Conservation (phyloP, 2,797 vertebrate species). For the Crypturellus tataupa region DNA sequence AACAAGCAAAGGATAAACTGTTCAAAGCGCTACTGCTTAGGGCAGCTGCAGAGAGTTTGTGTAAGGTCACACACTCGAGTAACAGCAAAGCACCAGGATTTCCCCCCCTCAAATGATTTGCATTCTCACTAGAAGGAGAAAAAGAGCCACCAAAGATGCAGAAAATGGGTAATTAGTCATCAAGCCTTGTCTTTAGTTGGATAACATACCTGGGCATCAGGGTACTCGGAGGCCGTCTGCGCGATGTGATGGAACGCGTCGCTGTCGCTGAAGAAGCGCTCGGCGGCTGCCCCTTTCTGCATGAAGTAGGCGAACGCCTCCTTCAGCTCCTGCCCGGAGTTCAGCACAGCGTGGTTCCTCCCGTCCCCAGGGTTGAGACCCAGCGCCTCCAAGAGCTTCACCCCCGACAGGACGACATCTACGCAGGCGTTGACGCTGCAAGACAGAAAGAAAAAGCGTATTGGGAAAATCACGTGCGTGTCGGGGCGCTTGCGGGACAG, state of each 20-base stretch:
- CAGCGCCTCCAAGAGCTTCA: constrained; percentile 91
- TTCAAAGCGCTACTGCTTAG: not conserved
- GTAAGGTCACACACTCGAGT: not conserved
- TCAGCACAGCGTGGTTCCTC: constrained; percentile 87
- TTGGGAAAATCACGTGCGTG: not conserved
- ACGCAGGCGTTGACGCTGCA: constrained; percentile 94
- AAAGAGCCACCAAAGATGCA: fast-evolving
- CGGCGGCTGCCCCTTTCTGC: constrained; percentile 91
- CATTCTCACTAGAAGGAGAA: not conserved
- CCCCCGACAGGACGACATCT: constrained; percentile 94
- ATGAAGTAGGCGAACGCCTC: constrained; percentile 93
- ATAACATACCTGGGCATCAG: constrained; percentile 89
- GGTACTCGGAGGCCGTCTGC: constrained; percentile 86
- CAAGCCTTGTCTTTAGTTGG: fast-evolving
- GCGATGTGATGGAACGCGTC: constrained; percentile 89
- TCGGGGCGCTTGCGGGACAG: not conserved
- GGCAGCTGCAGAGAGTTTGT: not conserved
- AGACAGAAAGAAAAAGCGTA: not conserved
- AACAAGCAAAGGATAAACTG: not conserved
- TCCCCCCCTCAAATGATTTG: not conserved
- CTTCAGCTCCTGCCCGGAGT: constrained; percentile 86
- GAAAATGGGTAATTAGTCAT: fast-evolving
- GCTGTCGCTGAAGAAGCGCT: constrained; percentile 92
- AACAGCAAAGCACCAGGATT: not conserved
- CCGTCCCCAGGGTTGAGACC: constrained; percentile 86